phyloP scores from a whole-genome alignment of 2,888 invertebrate genomes.

The Eueremaeus valkanovi region DNA sequence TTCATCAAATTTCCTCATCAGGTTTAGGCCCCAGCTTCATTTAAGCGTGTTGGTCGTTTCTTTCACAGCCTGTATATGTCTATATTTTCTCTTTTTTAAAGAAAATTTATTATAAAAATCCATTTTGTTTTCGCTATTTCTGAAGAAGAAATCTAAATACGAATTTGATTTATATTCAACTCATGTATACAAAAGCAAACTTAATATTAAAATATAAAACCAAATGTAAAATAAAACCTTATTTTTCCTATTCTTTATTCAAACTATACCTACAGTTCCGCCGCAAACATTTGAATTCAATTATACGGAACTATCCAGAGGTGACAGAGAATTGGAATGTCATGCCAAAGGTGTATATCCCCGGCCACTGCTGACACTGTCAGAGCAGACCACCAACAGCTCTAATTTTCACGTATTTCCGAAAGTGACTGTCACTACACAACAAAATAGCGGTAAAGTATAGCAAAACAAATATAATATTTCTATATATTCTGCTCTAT shows the following conservation, averaged over 20 bases:
- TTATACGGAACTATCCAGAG: conserved; percentile 12
- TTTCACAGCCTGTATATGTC: too few relatives aligned
- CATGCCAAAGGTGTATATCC: conserved; percentile 35
- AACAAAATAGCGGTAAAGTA: conserved; percentile 24
- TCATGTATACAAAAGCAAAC: conserved; percentile 1
- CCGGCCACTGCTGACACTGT: conserved; percentile 34
- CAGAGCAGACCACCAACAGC: conserved; percentile 33
- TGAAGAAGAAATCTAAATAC: not conserved
- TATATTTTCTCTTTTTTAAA: not conserved
- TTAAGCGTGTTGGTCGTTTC: too few relatives aligned
- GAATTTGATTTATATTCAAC: conserved; percentile 5
- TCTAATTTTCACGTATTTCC: conserved; percentile 36
- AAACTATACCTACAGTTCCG: conserved; percentile 36
- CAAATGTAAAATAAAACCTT: not conserved
- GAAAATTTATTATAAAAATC: not conserved
- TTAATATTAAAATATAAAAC: not conserved
- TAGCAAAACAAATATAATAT: not conserved
- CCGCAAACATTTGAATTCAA: conserved; percentile 40
- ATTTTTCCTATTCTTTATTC: conserved; percentile 25
- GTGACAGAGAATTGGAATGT: conserved; percentile 37
- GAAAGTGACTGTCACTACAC: conserved; percentile 26
- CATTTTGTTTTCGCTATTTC: conserved; percentile 8
- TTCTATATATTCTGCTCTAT: not conserved
- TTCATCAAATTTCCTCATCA: not conserved
- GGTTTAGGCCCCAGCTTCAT: too few relatives aligned